These are phyloP conservation scores for Stenodera caucasica DNA, from an alignment of 2,888 invertebrate species.

Conservation along the genomic window DNA sequence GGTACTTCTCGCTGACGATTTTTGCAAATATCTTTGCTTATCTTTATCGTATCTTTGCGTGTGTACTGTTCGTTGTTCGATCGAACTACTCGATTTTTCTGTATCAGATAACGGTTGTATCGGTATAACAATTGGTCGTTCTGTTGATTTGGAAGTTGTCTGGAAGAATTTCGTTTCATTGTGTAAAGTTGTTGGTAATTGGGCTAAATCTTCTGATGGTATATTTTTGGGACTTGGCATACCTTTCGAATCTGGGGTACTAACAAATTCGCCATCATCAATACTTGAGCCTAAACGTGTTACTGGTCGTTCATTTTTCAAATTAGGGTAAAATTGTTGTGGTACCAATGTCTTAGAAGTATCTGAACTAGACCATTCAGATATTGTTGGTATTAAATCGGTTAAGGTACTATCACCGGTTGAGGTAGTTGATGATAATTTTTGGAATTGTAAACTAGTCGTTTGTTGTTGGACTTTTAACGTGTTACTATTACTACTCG, in stretches of 20 bases:
- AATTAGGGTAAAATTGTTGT: slow-evolving; percentile 52
- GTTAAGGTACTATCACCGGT: slow-evolving; percentile 58
- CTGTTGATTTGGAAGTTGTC: slow-evolving; percentile 58
- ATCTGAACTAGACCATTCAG: slow-evolving; percentile 76
- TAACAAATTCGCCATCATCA: slow-evolving; percentile 47
- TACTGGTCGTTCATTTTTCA: slow-evolving; percentile 33
- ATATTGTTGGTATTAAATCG: slow-evolving; percentile 74
- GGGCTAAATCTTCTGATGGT: slow-evolving; percentile 51
- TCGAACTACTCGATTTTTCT: slow-evolving; percentile 57
- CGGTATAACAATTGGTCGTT: slow-evolving; percentile 59
- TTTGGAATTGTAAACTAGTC: slow-evolving; percentile 51
- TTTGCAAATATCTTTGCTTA: slow-evolving; percentile 50
- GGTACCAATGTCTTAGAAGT: slow-evolving; percentile 73
- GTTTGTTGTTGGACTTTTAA: slow-evolving; percentile 63
- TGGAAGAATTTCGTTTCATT: slow-evolving; percentile 49
- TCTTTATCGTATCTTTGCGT: slow-evolving; percentile 52
- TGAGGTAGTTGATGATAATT: slow-evolving; percentile 51
- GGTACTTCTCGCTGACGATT: slow-evolving; percentile 45
- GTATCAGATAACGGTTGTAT: slow-evolving; percentile 55
- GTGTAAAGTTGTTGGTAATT: slow-evolving; percentile 37
- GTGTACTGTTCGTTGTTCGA: slow-evolving; percentile 55
- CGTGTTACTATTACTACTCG: slow-evolving; percentile 74
- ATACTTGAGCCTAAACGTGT: slow-evolving; percentile 50
- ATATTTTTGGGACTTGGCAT: slow-evolving; percentile 52
- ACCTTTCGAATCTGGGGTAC: slow-evolving; percentile 40